Percentiles rank a stretch among this genome's conserved stretches.
Conservation (phyloP, 2,888 invertebrate genomes). For the Leuctra nigra region DNA sequence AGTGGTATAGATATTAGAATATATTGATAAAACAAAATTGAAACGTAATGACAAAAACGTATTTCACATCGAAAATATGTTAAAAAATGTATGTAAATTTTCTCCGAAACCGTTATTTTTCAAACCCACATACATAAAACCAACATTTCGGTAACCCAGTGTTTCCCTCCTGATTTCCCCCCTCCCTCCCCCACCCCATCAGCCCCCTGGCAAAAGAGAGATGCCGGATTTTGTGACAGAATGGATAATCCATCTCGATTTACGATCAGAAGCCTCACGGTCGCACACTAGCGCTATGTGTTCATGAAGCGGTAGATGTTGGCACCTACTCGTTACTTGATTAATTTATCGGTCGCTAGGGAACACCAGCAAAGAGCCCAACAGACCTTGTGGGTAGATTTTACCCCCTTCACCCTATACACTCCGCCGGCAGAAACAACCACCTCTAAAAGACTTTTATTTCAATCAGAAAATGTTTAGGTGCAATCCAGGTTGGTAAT, state of each 20-base stretch:
- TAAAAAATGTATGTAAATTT: no score
- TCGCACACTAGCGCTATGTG: constrained; percentile 25
- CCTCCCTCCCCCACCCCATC: background rate
- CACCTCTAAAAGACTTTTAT: constrained; percentile 10
- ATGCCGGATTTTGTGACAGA: background rate
- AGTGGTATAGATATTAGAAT: no score
- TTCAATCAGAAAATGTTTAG: constrained; percentile 7
- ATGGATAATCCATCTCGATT: constrained; percentile 29
- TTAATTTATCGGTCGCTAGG: constrained; percentile 30
- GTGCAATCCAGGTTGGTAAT: constrained; percentile 3
- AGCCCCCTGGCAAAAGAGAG: background rate
- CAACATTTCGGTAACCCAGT: no score
- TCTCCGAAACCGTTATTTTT: no score
- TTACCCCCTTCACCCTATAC: background rate
- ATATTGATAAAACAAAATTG: no score
- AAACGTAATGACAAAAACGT: no score
- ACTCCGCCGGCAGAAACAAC: background rate
- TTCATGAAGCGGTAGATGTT: constrained; percentile 23
- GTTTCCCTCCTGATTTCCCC: background rate
- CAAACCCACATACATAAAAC: no score
- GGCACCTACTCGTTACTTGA: constrained; percentile 29
- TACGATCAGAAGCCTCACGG: constrained; percentile 26
- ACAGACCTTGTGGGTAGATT: no score
- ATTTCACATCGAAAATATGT: no score
- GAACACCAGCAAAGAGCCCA: constrained; percentile 19